phyloP scores from a whole-genome alignment of 2,888 invertebrate species.

The Dichetophora obliterata region DNA sequence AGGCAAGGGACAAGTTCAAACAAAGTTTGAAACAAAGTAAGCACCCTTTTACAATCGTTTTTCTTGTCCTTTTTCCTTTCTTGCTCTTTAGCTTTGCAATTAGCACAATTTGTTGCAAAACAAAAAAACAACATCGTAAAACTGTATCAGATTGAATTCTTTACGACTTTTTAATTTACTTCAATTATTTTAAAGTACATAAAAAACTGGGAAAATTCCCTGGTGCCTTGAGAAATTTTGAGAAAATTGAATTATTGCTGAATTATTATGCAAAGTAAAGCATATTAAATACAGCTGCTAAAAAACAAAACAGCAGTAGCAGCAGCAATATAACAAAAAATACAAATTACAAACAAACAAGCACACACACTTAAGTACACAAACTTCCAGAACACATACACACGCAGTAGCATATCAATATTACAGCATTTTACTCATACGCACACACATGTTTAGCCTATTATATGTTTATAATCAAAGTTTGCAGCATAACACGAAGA shows the following conservation, averaged over 20 bases:
- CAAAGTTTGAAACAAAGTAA: too few relatives aligned
- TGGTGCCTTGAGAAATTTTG: background rate
- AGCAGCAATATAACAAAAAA: background rate
- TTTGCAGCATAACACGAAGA: slow-evolving; percentile 3
- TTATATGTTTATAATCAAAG: slow-evolving; percentile 21
- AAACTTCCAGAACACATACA: background rate
- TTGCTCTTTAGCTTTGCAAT: background rate
- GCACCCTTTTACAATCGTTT: too few relatives aligned
- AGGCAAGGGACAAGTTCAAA: too few relatives aligned
- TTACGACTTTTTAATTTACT: slow-evolving; percentile 2
- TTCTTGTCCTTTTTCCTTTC: too few relatives aligned
- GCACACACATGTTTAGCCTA: background rate
- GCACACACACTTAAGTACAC: background rate
- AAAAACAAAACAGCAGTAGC: background rate
- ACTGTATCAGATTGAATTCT: background rate
- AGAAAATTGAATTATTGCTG: slow-evolving; percentile 19
- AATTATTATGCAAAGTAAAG: slow-evolving; percentile 18
- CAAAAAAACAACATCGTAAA: background rate
- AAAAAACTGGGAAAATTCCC: background rate
- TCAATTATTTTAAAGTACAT: background rate
- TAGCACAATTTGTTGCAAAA: background rate
- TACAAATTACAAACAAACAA: background rate
- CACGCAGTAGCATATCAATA: background rate
- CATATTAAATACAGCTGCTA: slow-evolving; percentile 28
- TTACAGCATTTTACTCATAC: background rate